Evolutionary conservation across 2,888 invertebrate genomes (phyloP).

Genomic region (Smittia sp.): DNA sequence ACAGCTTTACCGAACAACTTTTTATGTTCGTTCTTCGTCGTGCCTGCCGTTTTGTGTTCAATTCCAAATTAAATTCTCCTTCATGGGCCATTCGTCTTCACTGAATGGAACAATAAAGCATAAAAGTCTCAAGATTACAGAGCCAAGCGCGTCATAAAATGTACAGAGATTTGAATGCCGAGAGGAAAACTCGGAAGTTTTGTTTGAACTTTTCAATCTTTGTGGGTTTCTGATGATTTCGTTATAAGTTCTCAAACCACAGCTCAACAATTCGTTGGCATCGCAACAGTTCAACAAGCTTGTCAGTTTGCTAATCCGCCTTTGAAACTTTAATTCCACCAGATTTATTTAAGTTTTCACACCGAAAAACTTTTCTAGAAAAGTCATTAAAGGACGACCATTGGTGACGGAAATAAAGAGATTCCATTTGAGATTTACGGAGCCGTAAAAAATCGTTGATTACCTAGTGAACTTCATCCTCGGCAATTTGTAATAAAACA

Average conservation of each 20-base stretch:
- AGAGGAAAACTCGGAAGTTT: no score
- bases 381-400: not conserved
- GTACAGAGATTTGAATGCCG: not conserved
- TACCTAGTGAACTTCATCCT: not conserved
- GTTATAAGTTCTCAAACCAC: no score
- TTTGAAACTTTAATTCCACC: no score
- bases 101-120: slow-evolving; percentile 23
- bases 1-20: not conserved
- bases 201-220: no score
- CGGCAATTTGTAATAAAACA: slow-evolving; percentile 29
- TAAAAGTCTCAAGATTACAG: not conserved
- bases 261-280: no score
- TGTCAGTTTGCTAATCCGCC: no score
- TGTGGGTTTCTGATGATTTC: no score
- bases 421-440: slow-evolving; percentile 16
- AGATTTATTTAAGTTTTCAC: no score
- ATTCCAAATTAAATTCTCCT: slow-evolving; percentile 30
- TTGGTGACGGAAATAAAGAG: slow-evolving; percentile 7
- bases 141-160: not conserved
- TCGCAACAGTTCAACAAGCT: no score
- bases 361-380: no score
- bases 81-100: slow-evolving; percentile 33
- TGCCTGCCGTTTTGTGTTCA: not conserved
- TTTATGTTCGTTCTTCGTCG: not conserved
- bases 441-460: slow-evolving; percentile 14